Percentiles rank a stretch among this genome's conserved stretches.
Conservation (phyloP, 1,140 invertebrate genomes). For the Armadillidium nasatum region DNA sequence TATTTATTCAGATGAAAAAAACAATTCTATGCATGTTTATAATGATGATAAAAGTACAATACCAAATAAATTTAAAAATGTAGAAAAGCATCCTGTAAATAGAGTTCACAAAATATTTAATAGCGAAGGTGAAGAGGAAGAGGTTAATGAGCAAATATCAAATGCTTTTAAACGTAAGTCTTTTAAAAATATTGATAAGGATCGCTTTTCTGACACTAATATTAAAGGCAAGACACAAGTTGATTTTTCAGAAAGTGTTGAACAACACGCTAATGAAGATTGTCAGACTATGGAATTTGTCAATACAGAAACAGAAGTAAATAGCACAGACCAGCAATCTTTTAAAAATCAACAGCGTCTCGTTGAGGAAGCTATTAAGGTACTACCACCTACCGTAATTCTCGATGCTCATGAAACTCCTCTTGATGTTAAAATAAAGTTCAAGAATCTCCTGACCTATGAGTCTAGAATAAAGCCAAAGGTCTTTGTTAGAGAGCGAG, state of each 20-base stretch:
- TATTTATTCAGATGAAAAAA: too few relatives aligned
- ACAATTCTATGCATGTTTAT: too few relatives aligned
- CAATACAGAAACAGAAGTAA: neutral
- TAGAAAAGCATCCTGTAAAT: neutral
- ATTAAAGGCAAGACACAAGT: neutral
- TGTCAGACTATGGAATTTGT: neutral
- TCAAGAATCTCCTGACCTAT: neutral
- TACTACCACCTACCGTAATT: neutral
- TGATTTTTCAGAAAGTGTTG: neutral
- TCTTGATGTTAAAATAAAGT: neutral
- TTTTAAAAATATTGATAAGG: neutral
- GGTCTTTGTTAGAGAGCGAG: neutral
- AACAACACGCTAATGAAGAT: neutral
- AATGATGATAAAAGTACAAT: too few relatives aligned
- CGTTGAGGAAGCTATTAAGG: neutral
- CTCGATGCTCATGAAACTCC: neutral
- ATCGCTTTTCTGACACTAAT: neutral
- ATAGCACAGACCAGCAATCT: neutral
- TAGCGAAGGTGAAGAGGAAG: neutral
- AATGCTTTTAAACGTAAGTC: neutral
- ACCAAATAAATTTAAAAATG: neutral
- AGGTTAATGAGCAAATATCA: neutral
- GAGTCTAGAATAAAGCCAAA: neutral
- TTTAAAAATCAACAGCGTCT: neutral
- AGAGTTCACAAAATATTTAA: constrained; percentile 2